These are phyloP conservation scores for Brachionus paranguensis DNA, from an alignment of 1,140 invertebrate species.

Conservation along the genomic window DNA sequence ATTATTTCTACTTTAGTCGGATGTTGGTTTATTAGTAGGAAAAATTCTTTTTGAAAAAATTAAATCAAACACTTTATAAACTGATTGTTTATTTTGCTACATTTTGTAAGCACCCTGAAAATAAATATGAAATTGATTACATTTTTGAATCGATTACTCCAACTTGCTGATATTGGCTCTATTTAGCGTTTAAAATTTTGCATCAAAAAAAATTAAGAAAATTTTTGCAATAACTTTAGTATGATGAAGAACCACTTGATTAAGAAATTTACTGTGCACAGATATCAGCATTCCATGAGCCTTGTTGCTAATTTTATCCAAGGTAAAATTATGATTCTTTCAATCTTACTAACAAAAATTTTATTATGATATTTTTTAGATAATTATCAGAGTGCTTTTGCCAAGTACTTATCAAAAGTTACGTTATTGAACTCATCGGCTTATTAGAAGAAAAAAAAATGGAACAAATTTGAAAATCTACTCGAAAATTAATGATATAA, in stretches of 20 bases:
- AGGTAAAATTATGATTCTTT: background rate
- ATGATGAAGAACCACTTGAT: background rate
- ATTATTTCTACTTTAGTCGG: background rate
- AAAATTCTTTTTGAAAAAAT: background rate
- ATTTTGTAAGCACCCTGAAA: background rate
- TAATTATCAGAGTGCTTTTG: background rate
- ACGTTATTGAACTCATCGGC: background rate
- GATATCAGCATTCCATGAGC: background rate
- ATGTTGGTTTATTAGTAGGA: background rate
- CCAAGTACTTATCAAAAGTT: background rate
- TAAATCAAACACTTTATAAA: background rate
- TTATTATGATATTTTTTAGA: background rate
- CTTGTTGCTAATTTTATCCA: background rate
- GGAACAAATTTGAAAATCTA: background rate
- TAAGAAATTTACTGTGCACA: background rate
- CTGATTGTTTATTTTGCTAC: background rate
- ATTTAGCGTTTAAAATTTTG: background rate
- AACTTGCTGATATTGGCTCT: background rate
- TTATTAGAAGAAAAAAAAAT: background rate
- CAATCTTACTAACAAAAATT: background rate
- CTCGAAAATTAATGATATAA: background rate
- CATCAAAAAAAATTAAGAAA: background rate
- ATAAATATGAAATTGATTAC: background rate
- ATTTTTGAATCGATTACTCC: background rate
- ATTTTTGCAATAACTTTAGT: background rate